A percentile compares a stretch with the other conserved stretches of the same genome.
These are phyloP conservation scores for Naja naja DNA, from an alignment of 2,113 vertebrate genomes.

Conservation along the genomic window DNA sequence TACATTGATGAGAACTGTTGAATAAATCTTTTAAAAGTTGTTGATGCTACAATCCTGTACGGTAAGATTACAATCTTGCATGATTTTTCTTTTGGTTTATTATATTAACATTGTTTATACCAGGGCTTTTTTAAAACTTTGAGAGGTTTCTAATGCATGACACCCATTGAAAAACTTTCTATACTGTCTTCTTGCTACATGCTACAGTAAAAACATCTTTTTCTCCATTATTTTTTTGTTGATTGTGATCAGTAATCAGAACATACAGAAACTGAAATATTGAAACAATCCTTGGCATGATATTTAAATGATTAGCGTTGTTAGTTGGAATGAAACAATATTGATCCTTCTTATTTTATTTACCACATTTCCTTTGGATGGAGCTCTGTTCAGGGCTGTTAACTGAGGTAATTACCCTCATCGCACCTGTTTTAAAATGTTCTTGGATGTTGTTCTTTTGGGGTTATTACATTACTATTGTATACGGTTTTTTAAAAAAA, in stretches of 20 bases:
- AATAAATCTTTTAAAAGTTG: background rate
- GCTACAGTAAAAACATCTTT: background rate
- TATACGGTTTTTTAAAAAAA: background rate
- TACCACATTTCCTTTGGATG: background rate
- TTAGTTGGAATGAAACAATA: background rate
- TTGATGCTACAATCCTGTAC: background rate
- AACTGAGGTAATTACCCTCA: background rate
- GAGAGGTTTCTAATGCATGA: background rate
- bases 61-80: background rate
- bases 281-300: background rate
- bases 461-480: background rate
- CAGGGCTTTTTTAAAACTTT: background rate
- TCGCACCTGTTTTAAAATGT: background rate
- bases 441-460: background rate
- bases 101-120: background rate
- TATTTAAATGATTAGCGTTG: background rate
- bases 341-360: background rate
- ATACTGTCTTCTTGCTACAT: background rate
- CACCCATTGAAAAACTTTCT: background rate
- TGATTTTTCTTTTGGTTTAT: background rate
- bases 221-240: background rate
- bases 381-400: background rate
- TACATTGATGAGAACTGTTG: background rate
- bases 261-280: background rate
- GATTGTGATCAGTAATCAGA: background rate